Conservation (phyloP, 2,113 vertebrate species). For the Tachysurus vachellii region DNA sequence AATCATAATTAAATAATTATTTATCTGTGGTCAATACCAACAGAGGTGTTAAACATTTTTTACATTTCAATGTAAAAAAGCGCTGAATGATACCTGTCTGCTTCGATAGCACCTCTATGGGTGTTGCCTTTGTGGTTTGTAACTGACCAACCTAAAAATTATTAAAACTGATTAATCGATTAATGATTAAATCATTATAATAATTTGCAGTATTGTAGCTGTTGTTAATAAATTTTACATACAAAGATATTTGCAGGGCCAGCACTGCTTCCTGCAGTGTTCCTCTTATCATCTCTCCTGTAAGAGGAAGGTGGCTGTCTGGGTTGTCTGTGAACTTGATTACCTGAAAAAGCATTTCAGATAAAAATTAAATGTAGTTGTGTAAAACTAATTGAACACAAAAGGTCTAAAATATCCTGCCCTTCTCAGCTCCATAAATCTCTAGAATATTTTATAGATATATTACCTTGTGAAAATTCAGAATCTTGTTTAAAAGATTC, state of each 20-base stretch:
- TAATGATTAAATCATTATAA: background rate
- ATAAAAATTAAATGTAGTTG: background rate
- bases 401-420: background rate
- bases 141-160: conserved; percentile 41
- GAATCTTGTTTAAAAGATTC: conserved; percentile 25
- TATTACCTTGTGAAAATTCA: conserved; percentile 36
- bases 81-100: conserved; percentile 70
- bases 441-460: background rate
- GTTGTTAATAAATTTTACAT: background rate
- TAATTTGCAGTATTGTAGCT: background rate
- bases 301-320: background rate
- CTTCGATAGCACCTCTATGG: conserved; percentile 69
- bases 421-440: background rate
- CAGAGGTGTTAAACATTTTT: background rate
- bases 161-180: background rate
- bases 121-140: conserved; percentile 54
- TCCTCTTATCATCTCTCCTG: background rate
- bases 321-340: background rate
- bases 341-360: conserved; percentile 5
- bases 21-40: background rate
- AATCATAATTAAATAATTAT: background rate
- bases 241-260: background rate
- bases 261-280: background rate
- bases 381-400: background rate
- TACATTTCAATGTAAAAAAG: conserved; percentile 28